Evolutionary conservation across 2,888 invertebrate genomes (phyloP).

Genomic region (Hemithea aestivaria): DNA sequence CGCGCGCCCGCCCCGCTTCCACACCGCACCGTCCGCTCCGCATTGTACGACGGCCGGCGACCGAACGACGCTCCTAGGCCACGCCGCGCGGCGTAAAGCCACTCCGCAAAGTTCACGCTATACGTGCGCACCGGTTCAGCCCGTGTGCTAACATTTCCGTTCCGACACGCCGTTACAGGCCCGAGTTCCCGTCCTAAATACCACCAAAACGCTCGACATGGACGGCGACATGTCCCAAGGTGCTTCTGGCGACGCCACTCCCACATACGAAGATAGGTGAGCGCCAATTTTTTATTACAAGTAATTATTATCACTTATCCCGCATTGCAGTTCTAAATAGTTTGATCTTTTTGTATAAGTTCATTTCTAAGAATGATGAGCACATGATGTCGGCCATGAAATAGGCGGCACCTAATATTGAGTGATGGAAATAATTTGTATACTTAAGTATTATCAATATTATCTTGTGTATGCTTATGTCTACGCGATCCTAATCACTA

Average conservation of each 20-base stretch:
- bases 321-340: too few relatives aligned
- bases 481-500: too few relatives aligned
- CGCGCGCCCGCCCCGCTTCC: conserved; percentile 20
- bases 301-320: too few relatives aligned
- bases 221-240: conserved; percentile 63
- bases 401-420: too few relatives aligned
- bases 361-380: too few relatives aligned
- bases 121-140: conserved; percentile 49
- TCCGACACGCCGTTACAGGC: conserved; percentile 34
- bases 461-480: too few relatives aligned
- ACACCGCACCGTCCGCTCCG: conserved; percentile 23
- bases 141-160: conserved; percentile 44
- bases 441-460: too few relatives aligned
- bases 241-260: conserved; percentile 59
- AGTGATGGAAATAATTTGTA: too few relatives aligned
- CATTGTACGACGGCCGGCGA: conserved; percentile 26
- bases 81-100: conserved; percentile 26
- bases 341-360: too few relatives aligned
- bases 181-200: conserved; percentile 31
- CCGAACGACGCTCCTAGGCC: conserved; percentile 22
- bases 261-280: conserved; percentile 66
- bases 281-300: conserved; percentile 17
- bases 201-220: conserved; percentile 39
- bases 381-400: too few relatives aligned
- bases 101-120: conserved; percentile 42